Evolutionary conservation across 2,888 invertebrate genomes (phyloP), one percentile per base, ranked within the genome.

Genomic region (Pecten maximus): DNA sequence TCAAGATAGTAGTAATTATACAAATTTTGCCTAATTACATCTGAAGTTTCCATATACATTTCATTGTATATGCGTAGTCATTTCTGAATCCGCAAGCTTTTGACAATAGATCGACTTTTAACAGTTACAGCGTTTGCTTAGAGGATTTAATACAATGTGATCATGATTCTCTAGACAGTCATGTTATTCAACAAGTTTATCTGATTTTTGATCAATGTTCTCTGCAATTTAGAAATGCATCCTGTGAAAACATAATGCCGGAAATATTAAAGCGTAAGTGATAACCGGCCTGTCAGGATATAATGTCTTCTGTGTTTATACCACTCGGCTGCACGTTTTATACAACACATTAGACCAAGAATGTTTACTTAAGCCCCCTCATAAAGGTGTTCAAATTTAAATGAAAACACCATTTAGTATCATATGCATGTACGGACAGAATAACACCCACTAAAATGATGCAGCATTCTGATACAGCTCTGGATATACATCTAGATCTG

Each of bases 351-450:
- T 74, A 74, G 28, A 3, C 8, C n/a, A 60, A n/a, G 35, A 74
- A 74, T 74, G 35, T 74, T 28, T 3, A 74, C 35, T 74, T 74
- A 74, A 74, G 15, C 74, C 74, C 12, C 10, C 74, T 74, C 74
- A 74, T 74, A 74, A 74, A 74, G 35, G 74, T 74, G 74, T 74
- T 74, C 74, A 74, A 74, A 74, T 74, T 74, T 74, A 74, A 74
- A 74, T 74, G 74, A 74, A 74, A 74, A 74, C 74, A 74, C 74
- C 35, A 74, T 74, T 74, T 74, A 74, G 74, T 74, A 74, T 35
- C 74, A 16, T 74, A 35, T 74, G 35, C 74, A 74, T 74, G 74
- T 74, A 28, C 10, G 74, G 74, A 28, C 54, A 54, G 19, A 54
- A 28, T 35, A 35, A 74, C 74, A 35, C 74, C 74, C 74, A 74